These are phyloP conservation scores for Chloroclysta siterata DNA, from an alignment of 2,888 invertebrate species.

Conservation along the genomic window DNA sequence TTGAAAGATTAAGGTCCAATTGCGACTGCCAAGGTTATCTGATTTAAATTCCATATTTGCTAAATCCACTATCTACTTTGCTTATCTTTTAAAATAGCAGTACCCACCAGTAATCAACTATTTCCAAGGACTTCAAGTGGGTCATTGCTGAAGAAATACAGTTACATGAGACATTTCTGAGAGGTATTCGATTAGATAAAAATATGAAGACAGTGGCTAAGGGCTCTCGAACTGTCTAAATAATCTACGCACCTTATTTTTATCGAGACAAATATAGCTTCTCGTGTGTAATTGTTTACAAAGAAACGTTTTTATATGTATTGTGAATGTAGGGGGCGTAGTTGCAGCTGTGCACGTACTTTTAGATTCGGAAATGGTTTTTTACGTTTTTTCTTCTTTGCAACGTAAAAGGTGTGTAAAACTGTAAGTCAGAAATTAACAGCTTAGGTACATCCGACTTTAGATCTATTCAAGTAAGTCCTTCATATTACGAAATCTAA, in stretches of 20 bases:
- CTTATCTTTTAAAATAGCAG: conserved; percentile 1
- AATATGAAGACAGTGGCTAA: conserved; percentile 30
- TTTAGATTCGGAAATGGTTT: neutral
- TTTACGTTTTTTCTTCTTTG: neutral
- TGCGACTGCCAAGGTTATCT: conserved; percentile 1
- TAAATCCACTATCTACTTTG: conserved; percentile 1
- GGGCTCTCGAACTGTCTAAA: conserved; percentile 28
- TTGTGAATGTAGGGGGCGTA: neutral
- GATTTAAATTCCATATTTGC: neutral
- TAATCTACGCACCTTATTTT: conserved; percentile 11
- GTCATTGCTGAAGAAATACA: conserved; percentile 17
- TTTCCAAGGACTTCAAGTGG: conserved; percentile 9
- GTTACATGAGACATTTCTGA: conserved; percentile 14
- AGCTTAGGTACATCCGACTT: neutral
- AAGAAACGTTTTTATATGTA: neutral
- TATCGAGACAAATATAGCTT: conserved; percentile 20
- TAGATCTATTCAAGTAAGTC: neutral
- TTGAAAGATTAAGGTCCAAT: conserved; percentile 10
- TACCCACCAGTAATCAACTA: neutral
- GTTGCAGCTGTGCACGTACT: neutral
- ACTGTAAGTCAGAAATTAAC: neutral
- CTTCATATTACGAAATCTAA: conserved; percentile 13
- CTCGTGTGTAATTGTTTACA: conserved; percentile 8
- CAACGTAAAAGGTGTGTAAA: neutral
- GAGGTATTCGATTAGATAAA: conserved; percentile 40